Evolutionary conservation across 2,888 invertebrate species (phyloP).

Genomic region (Dynastes hyllus): DNA sequence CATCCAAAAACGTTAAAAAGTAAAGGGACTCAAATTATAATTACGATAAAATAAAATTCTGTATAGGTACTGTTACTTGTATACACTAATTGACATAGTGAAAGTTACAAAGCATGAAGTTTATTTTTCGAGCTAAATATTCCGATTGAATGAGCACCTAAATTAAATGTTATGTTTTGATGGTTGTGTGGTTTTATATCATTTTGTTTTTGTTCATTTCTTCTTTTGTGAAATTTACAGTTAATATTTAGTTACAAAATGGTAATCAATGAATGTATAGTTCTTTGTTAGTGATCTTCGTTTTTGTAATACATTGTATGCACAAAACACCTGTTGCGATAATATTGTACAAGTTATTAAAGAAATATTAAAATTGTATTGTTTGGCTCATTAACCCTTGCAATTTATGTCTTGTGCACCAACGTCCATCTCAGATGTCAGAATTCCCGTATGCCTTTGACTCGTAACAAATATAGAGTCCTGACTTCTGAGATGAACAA

Average conservation of each 20-base stretch:
- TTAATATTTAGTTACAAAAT: background rate
- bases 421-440: too few species aligned
- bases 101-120: slow-evolving; percentile 21
- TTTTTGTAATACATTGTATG: too few species aligned
- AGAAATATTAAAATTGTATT: too few species aligned
- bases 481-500: too few species aligned
- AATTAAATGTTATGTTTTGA: slow-evolving; percentile 19
- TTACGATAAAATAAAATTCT: background rate
- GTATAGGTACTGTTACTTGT: background rate
- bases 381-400: too few species aligned
- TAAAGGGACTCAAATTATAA: background rate
- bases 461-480: too few species aligned
- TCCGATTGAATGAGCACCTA: slow-evolving; percentile 27
- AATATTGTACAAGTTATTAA: too few species aligned
- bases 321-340: too few species aligned
- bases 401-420: too few species aligned
- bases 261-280: too few species aligned
- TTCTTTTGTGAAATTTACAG: background rate
- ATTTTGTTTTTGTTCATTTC: background rate
- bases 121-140: background rate
- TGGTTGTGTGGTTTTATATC: slow-evolving; percentile 2
- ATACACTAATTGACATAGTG: background rate
- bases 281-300: too few species aligned
- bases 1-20: background rate
- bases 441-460: too few species aligned